Evolutionary conservation across 2,113 vertebrate genomes (phyloP).

Genomic region (Columbina picui): DNA sequence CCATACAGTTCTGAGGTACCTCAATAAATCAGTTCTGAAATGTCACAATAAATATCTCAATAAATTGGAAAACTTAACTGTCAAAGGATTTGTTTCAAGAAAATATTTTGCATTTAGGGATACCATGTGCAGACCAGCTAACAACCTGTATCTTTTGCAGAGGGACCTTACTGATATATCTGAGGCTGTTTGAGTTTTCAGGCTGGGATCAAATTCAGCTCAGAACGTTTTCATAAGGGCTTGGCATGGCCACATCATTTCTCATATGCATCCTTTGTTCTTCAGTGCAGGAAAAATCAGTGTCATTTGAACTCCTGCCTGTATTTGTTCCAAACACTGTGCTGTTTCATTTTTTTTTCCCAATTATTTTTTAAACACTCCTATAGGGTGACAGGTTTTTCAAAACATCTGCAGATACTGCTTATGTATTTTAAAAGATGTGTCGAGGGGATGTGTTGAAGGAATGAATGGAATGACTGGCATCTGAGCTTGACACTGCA

Average conservation of each 20-base stretch:
- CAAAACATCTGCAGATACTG: neutral
- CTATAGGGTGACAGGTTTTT: neutral
- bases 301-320: neutral
- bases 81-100: neutral
- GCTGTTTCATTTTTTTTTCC: neutral
- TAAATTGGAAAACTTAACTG: neutral
- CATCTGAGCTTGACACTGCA: neutral
- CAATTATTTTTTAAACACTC: neutral
- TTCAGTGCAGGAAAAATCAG: neutral
- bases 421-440: neutral
- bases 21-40: neutral
- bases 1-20: neutral
- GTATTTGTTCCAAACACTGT: neutral
- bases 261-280: neutral
- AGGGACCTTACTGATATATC: neutral
- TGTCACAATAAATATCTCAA: neutral
- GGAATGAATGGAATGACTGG: slow-evolving; percentile 37
- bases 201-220: neutral
- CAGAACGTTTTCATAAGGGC: neutral
- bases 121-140: neutral
- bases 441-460: slow-evolving; percentile 5
- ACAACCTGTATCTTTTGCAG: neutral
- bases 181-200: neutral
- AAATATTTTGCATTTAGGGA: neutral
- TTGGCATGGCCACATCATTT: neutral